phyloP scores from a whole-genome alignment of 2,888 invertebrate genomes.

The Diadegma fenestrale region DNA sequence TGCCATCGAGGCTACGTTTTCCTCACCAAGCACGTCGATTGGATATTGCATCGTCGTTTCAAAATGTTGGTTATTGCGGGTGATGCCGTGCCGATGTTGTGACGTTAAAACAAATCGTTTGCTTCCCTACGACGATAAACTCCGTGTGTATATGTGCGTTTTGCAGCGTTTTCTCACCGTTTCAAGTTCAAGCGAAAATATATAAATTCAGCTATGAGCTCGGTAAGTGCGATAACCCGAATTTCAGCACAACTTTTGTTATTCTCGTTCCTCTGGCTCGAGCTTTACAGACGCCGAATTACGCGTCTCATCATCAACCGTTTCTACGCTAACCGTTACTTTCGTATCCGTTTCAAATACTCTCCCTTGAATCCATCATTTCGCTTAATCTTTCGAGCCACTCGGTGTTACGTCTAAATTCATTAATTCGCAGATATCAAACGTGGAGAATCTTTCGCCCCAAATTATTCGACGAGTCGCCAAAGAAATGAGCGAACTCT shows the following conservation, averaged over 20 bases:
- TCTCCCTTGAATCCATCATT: background rate
- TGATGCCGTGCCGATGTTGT: constrained; percentile 80
- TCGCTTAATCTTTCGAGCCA: background rate
- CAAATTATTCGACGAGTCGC: constrained; percentile 95
- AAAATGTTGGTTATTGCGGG: constrained; percentile 83
- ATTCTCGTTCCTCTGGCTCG: constrained; percentile 4
- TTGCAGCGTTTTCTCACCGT: constrained; percentile 24
- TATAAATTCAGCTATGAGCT: constrained; percentile 77
- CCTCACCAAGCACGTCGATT: constrained; percentile 71
- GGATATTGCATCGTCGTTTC: constrained; percentile 76
- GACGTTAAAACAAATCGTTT: constrained; percentile 80
- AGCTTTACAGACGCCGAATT: constrained; percentile 34
- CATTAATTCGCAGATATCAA: constrained; percentile 89
- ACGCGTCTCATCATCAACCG: constrained; percentile 14
- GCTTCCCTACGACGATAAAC: constrained; percentile 48
- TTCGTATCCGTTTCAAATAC: background rate
- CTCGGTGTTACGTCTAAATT: background rate
- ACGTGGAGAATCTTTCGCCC: constrained; percentile 97
- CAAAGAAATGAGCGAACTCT: constrained; percentile 94
- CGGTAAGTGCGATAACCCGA: constrained; percentile 74
- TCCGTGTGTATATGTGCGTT: constrained; percentile 33
- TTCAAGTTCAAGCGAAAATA: constrained; percentile 31
- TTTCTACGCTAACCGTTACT: constrained; percentile 26
- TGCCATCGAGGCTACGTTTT: constrained; percentile 76
- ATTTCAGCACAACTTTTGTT: constrained; percentile 6